Conservation (phyloP, 1,140 invertebrate species). For the Zaprionus tsacasi region DNA sequence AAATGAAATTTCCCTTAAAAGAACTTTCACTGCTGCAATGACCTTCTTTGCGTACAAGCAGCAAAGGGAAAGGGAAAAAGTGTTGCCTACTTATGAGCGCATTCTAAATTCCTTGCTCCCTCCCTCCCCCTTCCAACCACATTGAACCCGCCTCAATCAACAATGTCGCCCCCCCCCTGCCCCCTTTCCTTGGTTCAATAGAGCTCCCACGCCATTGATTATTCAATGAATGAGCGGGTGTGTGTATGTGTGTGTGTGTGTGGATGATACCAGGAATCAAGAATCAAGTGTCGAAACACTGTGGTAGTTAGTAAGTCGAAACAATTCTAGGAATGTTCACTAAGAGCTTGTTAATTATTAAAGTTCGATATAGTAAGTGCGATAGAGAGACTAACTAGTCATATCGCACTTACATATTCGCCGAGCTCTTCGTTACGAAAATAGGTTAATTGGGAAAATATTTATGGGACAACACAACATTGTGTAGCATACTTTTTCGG, state of each 20-base stretch:
- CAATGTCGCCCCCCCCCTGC: conserved; percentile 2
- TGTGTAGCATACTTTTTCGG: background rate
- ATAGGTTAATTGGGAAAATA: conserved; percentile 9
- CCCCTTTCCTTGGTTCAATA: conserved; percentile 15
- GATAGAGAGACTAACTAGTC: background rate
- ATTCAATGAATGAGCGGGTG: conserved; percentile 49
- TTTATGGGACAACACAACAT: conserved; percentile 4
- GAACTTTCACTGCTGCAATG: conserved; percentile 46
- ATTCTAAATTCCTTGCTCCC: conserved; percentile 15
- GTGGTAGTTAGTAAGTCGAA: background rate
- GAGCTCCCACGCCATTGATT: conserved; percentile 57
- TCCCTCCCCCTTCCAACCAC: conserved; percentile 10
- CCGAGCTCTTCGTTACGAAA: background rate
- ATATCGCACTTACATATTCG: background rate
- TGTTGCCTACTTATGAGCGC: conserved; percentile 61
- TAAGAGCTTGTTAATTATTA: conserved; percentile 5
- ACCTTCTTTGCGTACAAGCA: conserved; percentile 40
- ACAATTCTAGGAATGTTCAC: conserved; percentile 4
- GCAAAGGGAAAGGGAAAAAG: conserved; percentile 23
- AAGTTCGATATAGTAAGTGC: conserved; percentile 3
- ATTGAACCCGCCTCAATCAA: conserved; percentile 38
- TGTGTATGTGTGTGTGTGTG: background rate
- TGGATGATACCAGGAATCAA: conserved; percentile 17
- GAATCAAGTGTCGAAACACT: background rate
- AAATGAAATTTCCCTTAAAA: conserved; percentile 14